Conservation (phyloP, 1,140 invertebrate genomes). For the Diorhabda elongata region DNA sequence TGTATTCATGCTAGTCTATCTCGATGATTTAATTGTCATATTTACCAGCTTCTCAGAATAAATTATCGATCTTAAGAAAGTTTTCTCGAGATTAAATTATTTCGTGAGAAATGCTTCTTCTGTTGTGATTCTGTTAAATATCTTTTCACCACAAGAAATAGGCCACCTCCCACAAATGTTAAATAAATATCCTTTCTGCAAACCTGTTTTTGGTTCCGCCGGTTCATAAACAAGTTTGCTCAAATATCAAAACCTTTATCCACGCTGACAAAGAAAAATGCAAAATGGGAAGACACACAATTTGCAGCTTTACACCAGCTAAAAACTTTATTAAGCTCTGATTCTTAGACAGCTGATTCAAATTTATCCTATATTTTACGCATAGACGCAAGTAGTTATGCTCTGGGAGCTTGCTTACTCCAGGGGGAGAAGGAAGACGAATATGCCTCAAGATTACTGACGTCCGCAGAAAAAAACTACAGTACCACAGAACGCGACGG, state of each 20-base stretch:
- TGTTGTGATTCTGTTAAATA: background rate
- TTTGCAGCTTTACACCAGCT: slow-evolving; percentile 31
- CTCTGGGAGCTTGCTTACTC: slow-evolving; percentile 41
- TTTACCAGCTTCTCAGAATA: background rate
- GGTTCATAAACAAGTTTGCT: slow-evolving; percentile 24
- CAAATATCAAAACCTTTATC: slow-evolving; percentile 20
- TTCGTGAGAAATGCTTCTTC: background rate
- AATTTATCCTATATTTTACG: slow-evolving; percentile 10
- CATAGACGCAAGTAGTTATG: slow-evolving; percentile 34
- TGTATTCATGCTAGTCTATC: background rate
- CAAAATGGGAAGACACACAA: slow-evolving; percentile 39
- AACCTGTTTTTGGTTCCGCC: slow-evolving; percentile 24
- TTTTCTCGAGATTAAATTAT: background rate
- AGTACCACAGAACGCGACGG: slow-evolving; percentile 45
- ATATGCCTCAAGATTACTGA: slow-evolving; percentile 42
- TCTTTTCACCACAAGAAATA: background rate
- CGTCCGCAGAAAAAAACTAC: slow-evolving; percentile 44
- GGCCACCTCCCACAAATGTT: background rate
- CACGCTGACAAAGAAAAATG: slow-evolving; percentile 39
- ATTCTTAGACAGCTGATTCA: slow-evolving; percentile 16
- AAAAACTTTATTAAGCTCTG: slow-evolving; percentile 24
- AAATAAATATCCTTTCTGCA: slow-evolving; percentile 19
- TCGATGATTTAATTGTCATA: background rate
- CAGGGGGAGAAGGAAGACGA: slow-evolving; percentile 44
- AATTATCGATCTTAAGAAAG: background rate